phyloP scores from a whole-genome alignment of 2,888 invertebrate species.

The Hyposoter dolosus region DNA sequence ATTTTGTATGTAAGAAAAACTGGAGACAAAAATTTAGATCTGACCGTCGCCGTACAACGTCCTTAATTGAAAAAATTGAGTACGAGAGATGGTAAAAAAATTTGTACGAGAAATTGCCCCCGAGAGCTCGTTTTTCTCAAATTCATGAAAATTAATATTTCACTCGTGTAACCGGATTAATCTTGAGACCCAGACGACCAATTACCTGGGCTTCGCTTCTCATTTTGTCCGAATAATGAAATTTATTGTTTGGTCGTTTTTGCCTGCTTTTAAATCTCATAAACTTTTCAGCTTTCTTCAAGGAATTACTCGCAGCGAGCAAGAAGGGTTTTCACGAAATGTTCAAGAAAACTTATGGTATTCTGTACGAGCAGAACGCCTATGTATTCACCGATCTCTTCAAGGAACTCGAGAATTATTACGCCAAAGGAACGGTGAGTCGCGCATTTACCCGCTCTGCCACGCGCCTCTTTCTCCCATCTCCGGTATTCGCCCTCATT shows the following conservation, averaged over 20 bases:
- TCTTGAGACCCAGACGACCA: background rate
- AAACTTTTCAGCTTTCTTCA: conserved; percentile 93
- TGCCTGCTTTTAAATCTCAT: conserved; percentile 33
- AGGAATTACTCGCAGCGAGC: conserved; percentile 92
- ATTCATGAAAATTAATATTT: too few species aligned
- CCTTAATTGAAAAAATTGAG: background rate
- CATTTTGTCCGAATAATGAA: conserved; percentile 87
- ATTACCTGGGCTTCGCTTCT: conserved; percentile 41
- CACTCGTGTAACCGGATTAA: too few species aligned
- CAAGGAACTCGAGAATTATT: conserved; percentile 95
- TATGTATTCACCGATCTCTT: conserved; percentile 97
- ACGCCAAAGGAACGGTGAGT: conserved; percentile 89
- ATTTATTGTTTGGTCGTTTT: conserved; percentile 86
- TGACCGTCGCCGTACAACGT: too few species aligned
- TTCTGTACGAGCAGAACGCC: conserved; percentile 97
- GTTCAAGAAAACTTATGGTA: conserved; percentile 98
- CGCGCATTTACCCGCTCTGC: conserved; percentile 31
- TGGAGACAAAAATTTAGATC: too few species aligned
- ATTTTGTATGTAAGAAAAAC: too few species aligned
- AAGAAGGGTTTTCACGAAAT: conserved; percentile 96
- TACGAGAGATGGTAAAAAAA: background rate
- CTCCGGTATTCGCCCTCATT: background rate
- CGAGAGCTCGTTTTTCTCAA: too few species aligned
- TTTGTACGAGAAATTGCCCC: background rate
- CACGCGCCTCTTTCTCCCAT: background rate